A percentile compares a stretch with the other conserved stretches of the same genome.
Evolutionary conservation across 2,888 invertebrate species (phyloP).

Genomic region (Steinernema hermaphroditum): DNA sequence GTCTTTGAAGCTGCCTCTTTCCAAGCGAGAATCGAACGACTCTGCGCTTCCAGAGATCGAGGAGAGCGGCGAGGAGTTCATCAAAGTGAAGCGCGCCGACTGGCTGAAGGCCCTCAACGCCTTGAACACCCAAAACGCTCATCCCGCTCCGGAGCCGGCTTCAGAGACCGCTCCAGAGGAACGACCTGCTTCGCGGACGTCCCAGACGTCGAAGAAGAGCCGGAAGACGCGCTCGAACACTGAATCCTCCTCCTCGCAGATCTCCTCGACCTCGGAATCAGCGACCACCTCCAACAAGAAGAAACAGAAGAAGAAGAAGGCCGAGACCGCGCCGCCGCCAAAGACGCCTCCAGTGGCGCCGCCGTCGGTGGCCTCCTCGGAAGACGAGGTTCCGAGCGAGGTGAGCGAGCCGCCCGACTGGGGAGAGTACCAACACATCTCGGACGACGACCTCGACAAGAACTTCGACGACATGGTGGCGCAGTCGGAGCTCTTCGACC

Average conservation of each 20-base stretch:
- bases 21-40: background rate
- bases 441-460: slow-evolving; percentile 26
- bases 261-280: background rate
- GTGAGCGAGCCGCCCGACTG: slow-evolving; percentile 39
- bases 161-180: background rate
- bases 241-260: slow-evolving; percentile 1
- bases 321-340: background rate
- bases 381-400: slow-evolving; percentile 31
- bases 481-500: background rate
- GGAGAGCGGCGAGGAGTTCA: background rate
- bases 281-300: background rate
- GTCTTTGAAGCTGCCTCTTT: background rate
- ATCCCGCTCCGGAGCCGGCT: background rate
- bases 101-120: slow-evolving; percentile 3
- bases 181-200: background rate
- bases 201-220: background rate
- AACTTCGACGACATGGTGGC: slow-evolving; percentile 33
- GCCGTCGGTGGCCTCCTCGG: background rate
- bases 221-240: background rate
- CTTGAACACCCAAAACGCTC: background rate
- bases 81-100: background rate
- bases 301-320: background rate
- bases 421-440: slow-evolving; percentile 37
- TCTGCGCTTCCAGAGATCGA: background rate
- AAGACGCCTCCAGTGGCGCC: background rate